Evolutionary conservation across 2,888 invertebrate genomes (phyloP).

Genomic region (Toxonevra muliebris): DNA sequence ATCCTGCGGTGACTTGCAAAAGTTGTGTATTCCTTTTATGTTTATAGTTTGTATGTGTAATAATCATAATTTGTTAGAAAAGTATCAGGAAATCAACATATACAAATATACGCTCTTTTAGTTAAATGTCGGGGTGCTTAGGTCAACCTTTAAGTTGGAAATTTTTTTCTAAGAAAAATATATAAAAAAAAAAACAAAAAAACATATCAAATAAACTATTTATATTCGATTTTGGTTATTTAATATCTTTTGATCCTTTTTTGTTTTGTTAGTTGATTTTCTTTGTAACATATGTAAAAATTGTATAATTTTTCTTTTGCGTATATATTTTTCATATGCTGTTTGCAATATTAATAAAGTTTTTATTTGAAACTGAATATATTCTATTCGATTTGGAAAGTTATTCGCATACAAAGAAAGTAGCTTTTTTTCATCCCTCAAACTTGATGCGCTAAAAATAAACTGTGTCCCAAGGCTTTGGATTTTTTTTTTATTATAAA

Average conservation of each 20-base stretch:
- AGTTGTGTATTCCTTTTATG: conserved; percentile 8
- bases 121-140: too few species aligned
- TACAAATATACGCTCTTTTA: too few species aligned
- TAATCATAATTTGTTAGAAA: conserved; percentile 4
- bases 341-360: too few species aligned
- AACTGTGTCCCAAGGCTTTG: too few species aligned
- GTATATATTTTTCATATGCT: not conserved
- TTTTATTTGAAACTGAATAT: too few species aligned
- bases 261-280: not conserved
- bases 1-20: conserved; percentile 8
- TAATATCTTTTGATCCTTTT: not conserved
- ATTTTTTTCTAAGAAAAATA: not conserved
- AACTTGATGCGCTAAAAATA: too few species aligned
- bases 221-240: not conserved
- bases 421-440: too few species aligned
- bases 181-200: too few species aligned
- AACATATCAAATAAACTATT: not conserved
- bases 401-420: too few species aligned
- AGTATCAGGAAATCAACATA: not conserved
- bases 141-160: too few species aligned
- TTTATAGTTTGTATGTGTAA: not conserved
- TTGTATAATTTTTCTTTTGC: not conserved
- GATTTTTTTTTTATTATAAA: too few species aligned
- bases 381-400: too few species aligned
- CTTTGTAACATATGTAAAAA: not conserved